phyloP scores from a whole-genome alignment of 2,797 vertebrate species.

The Tamandua tetradactyla region DNA sequence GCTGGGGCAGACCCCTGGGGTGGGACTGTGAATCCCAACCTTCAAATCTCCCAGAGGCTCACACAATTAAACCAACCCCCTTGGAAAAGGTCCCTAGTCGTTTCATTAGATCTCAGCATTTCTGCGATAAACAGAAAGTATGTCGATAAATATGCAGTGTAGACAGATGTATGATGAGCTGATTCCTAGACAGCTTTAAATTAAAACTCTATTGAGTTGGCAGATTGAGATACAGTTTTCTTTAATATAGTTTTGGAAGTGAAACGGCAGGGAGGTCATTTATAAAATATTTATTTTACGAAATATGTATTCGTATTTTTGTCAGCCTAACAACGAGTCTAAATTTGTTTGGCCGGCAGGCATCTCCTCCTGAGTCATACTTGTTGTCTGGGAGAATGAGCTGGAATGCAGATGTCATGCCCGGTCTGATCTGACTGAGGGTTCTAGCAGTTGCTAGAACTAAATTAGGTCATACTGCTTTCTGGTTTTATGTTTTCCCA shows the following conservation, averaged over 20 bases:
- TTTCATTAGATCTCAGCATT: neutral
- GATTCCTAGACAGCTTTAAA: neutral
- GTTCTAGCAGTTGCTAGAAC: slow-evolving; percentile 72
- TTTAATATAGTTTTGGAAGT: neutral
- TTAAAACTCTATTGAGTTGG: neutral
- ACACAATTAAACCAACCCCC: too few species aligned
- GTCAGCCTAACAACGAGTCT: neutral
- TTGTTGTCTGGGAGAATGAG: slow-evolving; percentile 65
- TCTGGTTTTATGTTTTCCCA: slow-evolving; percentile 66
- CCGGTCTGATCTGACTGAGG: slow-evolving; percentile 50
- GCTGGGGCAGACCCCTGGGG: neutral
- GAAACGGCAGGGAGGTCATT: neutral
- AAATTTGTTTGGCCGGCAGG: neutral
- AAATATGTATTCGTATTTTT: slow-evolving; percentile 31
- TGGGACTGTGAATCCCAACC: too few species aligned
- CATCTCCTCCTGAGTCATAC: slow-evolving; percentile 62
- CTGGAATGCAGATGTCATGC: slow-evolving; percentile 66
- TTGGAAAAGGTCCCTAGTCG: neutral
- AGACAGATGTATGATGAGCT: neutral
- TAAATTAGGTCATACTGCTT: slow-evolving; percentile 60
- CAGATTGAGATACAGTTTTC: neutral
- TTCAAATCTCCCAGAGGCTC: too few species aligned
- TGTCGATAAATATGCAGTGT: neutral
- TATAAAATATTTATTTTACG: neutral
- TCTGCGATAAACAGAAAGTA: neutral